phyloP scores from a whole-genome alignment of 2,888 invertebrate species.

The Iselma pallidipennis region DNA sequence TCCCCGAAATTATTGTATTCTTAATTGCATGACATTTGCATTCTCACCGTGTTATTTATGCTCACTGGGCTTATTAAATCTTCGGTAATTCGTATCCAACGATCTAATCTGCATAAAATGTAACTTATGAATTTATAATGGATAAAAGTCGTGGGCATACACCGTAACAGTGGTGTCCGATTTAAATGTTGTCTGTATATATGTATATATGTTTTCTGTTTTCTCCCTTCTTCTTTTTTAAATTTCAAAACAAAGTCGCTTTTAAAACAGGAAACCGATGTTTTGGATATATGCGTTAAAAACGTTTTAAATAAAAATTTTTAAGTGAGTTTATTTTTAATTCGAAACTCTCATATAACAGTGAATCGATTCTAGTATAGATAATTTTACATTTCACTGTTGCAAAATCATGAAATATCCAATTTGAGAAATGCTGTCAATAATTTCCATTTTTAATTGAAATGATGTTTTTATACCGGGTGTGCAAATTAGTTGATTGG shows the following conservation, averaged over 20 bases:
- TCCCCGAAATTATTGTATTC: constrained; percentile 18
- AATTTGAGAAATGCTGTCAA: neutral
- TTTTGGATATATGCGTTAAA: neutral
- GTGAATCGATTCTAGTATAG: no score
- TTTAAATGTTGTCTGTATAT: constrained; percentile 7
- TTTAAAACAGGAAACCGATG: neutral
- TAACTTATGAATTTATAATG: constrained; percentile 25
- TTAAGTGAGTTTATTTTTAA: neutral
- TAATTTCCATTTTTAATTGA: neutral
- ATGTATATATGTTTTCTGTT: neutral
- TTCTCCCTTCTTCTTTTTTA: neutral
- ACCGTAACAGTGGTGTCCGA: constrained; percentile 21
- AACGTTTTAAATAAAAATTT: neutral
- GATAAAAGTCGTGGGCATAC: constrained; percentile 14
- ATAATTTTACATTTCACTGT: no score
- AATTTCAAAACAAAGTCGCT: neutral
- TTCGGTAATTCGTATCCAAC: constrained; percentile 24
- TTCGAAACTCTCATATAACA: no score
- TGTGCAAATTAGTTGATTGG: neutral
- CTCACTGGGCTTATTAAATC: constrained; percentile 24
- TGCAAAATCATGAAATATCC: neutral
- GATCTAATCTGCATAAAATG: constrained; percentile 26
- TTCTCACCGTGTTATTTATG: constrained; percentile 24
- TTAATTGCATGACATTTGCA: constrained; percentile 24
- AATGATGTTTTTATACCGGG: neutral